Base-by-base conservation (phyloP, 2,888 invertebrate species). In the Coenonympha arcania region DNA sequence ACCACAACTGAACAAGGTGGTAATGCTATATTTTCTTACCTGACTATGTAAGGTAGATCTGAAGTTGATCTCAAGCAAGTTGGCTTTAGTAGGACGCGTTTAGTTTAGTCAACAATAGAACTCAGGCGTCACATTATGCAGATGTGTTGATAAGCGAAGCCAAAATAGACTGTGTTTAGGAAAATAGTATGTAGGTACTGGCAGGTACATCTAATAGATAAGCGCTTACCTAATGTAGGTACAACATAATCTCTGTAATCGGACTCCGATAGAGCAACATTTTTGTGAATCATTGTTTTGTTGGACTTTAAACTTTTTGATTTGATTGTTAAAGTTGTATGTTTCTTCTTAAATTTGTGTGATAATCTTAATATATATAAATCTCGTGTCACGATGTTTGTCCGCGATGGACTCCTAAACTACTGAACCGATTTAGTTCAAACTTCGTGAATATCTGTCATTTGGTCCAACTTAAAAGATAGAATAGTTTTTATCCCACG, bases 221-320 rank as follows among this genome's bases (percentile, higher is more conserved):
- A 61, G 45, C 52, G 49, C 54, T 60, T 60, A 59, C 60, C 54
- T 58, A 63, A 63, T 61, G 60, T 60, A n/a, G n/a, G n/a, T n/a
- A n/a, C n/a, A 59, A 61, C 59, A 45, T 63, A 64, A 64, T 64
- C 54, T 50, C 31, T 56, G 56, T 62, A 61, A 66, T 67, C 68
- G 59, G 60, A 62, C 60, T 55, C 16, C 54, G 67, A 65, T 66
- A 64, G 54, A 43, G 48, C 30, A 6, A 30, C 33, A 51, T 52
- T 46, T 43, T 46, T 43, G 43, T 53, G 34, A 28, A 6, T 51
- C 16, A 11, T 4, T 36, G 6, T 42, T 20, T 24, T 13, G 31
- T 30, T 40, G 24, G 37, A 50, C 9, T 45, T 39, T 51, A 19
- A n/a, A 48, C 22, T 15, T 20, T 51, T 31, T 45, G 19, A 3